Conservation (phyloP, 1,140 invertebrate species). For the Telenomus remus region DNA sequence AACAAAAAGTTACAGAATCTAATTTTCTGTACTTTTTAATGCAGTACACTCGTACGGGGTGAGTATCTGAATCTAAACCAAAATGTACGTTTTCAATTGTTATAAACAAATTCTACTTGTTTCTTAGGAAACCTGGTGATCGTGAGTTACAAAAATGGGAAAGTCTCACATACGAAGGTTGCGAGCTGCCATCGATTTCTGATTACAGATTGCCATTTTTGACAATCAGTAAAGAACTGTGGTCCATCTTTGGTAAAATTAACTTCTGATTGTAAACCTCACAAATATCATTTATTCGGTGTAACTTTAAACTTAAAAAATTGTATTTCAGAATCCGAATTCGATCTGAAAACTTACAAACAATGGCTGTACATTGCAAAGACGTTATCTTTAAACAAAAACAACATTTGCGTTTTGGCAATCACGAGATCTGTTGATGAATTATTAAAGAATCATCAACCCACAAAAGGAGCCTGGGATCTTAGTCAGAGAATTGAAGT, state of each 20-base stretch:
- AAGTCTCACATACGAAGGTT: constrained; percentile 61
- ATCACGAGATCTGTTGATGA: constrained; percentile 65
- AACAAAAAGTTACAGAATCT: constrained; percentile 54
- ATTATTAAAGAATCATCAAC: constrained; percentile 44
- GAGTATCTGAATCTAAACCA: constrained; percentile 15
- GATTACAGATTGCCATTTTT: constrained; percentile 71
- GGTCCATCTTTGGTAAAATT: constrained; percentile 64
- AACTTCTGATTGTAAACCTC: too few relatives aligned
- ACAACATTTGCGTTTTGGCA: constrained; percentile 70
- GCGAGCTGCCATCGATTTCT: constrained; percentile 67
- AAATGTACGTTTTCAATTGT: too few relatives aligned
- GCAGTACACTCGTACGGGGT: constrained; percentile 64
- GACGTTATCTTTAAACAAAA: constrained; percentile 65
- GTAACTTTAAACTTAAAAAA: too few relatives aligned
- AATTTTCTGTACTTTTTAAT: constrained; percentile 65
- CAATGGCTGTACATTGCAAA: constrained; percentile 70
- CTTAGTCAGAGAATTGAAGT: constrained; percentile 59
- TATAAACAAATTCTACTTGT: constrained; percentile 1
- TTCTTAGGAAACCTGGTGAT: constrained; percentile 60
- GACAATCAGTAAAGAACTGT: constrained; percentile 57
- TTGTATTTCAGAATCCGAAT: constrained; percentile 64
- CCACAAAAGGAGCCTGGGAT: constrained; percentile 59
- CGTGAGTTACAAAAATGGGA: constrained; percentile 69
- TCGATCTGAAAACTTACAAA: constrained; percentile 71
- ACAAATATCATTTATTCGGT: too few relatives aligned